Evolutionary conservation across 2,888 invertebrate species (phyloP).

Genomic region (Drosophila greeni): DNA sequence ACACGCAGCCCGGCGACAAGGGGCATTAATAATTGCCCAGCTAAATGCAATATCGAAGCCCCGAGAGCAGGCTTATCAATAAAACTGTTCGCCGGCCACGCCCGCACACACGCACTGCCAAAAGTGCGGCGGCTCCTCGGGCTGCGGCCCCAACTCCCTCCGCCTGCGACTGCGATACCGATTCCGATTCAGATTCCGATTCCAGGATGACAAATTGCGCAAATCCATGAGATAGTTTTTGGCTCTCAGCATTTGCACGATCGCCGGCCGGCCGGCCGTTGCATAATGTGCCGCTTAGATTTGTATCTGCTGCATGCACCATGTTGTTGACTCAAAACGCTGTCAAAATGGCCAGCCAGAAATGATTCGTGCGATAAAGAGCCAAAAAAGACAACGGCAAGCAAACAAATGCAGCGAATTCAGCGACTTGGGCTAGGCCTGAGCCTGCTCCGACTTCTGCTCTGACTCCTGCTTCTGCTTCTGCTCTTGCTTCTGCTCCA

Average conservation of each 20-base stretch:
- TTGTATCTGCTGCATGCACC: conserved; percentile 69
- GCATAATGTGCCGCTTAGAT: conserved; percentile 68
- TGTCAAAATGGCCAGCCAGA: conserved; percentile 69
- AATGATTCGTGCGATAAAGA: conserved; percentile 69
- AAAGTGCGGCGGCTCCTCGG: neutral
- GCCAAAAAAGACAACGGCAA: conserved; percentile 42
- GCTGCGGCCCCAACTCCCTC: neutral
- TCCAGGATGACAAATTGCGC: conserved; percentile 75
- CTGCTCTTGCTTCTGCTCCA: conserved; percentile 18
- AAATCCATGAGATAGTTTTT: conserved; percentile 74
- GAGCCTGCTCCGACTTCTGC: neutral
- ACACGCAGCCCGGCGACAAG: conserved; percentile 62
- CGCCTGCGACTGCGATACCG: conserved; percentile 2
- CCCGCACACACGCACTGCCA: conserved; percentile 55
- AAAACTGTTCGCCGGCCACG: conserved; percentile 64
- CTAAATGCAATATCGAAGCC: conserved; percentile 63
- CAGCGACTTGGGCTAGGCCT: conserved; percentile 47
- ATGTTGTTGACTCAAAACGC: conserved; percentile 72
- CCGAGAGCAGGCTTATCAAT: conserved; percentile 66
- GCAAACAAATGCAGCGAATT: conserved; percentile 47
- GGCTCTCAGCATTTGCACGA: conserved; percentile 54
- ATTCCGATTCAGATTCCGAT: conserved; percentile 36
- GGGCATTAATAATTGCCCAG: conserved; percentile 67
- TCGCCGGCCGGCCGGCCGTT: conserved; percentile 47
- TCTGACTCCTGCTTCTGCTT: neutral